phyloP scores from a whole-genome alignment of 2,888 invertebrate genomes.

The Drosophila ezoana region DNA sequence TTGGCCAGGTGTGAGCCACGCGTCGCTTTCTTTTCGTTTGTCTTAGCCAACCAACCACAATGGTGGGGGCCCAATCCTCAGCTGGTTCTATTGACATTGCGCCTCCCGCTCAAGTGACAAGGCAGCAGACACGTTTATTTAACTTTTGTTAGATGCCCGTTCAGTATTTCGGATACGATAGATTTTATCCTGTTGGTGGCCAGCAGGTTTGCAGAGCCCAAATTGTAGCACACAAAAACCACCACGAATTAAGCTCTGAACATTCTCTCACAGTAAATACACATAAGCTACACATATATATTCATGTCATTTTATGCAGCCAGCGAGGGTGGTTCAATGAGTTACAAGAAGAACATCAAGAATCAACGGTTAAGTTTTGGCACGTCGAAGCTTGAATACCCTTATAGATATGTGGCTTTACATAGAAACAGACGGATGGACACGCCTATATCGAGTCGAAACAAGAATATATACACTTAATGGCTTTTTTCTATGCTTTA shows the following conservation, averaged over 20 bases:
- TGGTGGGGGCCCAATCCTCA: not conserved
- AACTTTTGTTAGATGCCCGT: constrained; percentile 33
- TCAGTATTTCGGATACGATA: constrained; percentile 11
- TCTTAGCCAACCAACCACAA: constrained; percentile 32
- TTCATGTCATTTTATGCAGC: constrained; percentile 9
- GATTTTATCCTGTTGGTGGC: constrained; percentile 30
- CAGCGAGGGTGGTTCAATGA: constrained; percentile 18
- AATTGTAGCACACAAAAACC: constrained; percentile 18
- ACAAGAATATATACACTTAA: no score
- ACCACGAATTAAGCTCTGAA: constrained; percentile 46
- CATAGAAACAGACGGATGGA: no score
- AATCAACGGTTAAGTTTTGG: not conserved
- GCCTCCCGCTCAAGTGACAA: constrained; percentile 36
- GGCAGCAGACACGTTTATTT: constrained; percentile 48
- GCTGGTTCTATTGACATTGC: constrained; percentile 30
- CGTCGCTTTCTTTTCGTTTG: constrained; percentile 30
- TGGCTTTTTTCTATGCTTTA: no score
- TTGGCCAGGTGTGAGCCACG: constrained; percentile 27
- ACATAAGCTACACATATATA: constrained; percentile 22
- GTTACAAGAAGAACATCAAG: not conserved
- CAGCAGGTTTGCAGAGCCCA: constrained; percentile 4
- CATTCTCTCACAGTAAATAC: constrained; percentile 11
- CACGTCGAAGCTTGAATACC: no score
- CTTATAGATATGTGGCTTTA: no score
- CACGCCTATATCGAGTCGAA: no score